Base-by-base conservation (phyloP, 2,113 vertebrate species). In the Indri indri region DNA sequence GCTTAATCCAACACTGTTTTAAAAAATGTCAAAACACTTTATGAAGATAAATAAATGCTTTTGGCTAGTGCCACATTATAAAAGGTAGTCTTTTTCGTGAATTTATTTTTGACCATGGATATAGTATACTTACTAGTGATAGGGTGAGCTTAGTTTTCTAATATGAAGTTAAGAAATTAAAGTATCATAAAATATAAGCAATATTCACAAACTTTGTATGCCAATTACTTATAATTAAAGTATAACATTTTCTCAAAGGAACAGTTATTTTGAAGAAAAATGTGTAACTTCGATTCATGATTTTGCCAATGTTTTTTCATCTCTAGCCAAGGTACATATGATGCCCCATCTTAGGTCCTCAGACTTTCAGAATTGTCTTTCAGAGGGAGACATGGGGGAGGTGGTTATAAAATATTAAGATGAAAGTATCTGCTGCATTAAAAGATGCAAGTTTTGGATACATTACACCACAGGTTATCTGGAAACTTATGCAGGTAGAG, bases 21-120 rank as follows among this genome's bases (percentile, higher is more conserved):
- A 77, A 91, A 96, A 77, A 59, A 22, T 87, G 40, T 65, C 14
- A 54, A 81, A 71, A 40, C 66, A 88, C 79, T 94, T 88, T 77
- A 66, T 52, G 76, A 63, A 76, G 22, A 50, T 40, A 82, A 59
- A 74, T 92, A 82, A 59, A 74, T 92, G 37, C 13, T 34, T 88
- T 88, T 66, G 77, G 93, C 84, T 77, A 73, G 42, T 68, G 2
- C 6, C n/a, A 73, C 57, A 68, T 66, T 80, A 6, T 84, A 54
- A 87, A 50, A 74, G 13, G 4, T 40, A 8, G 8, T 18, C 30
- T 81, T 81, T 88, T 86, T 45, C 5, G 45, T 86, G 30, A 59
- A 40, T 70, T 77, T 83, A 66, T 87, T 57, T 68, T 87, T 95
- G 0, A 50, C 66, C 23, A 50, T 95, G 32, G 32, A 37, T 86